Evolutionary conservation across 2,797 vertebrate species (phyloP).

Genomic region (Pangasius sanitwongsei): DNA sequence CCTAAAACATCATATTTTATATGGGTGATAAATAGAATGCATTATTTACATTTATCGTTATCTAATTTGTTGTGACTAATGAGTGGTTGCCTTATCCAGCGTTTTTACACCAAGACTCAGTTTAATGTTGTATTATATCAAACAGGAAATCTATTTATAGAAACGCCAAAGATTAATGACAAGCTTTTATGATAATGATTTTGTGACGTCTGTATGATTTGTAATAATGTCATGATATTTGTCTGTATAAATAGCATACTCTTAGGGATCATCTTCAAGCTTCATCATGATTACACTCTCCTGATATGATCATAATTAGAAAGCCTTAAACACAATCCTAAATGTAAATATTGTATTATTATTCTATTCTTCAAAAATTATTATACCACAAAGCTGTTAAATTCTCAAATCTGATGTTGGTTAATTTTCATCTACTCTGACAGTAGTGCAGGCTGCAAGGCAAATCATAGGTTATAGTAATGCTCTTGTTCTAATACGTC

Average conservation of each 20-base stretch:
- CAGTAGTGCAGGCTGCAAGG: neutral
- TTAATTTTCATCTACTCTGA: neutral
- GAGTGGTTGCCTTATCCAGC: neutral
- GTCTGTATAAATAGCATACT: neutral
- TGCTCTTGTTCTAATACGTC: neutral
- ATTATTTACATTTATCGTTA: neutral
- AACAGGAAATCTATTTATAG: neutral
- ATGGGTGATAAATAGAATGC: neutral
- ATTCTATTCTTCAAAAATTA: neutral
- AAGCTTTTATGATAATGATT: neutral
- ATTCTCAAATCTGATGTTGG: neutral
- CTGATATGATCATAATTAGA: neutral
- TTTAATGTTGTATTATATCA: neutral
- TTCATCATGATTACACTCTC: neutral
- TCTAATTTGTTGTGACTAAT: slow-evolving; percentile 7
- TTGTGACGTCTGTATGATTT: neutral
- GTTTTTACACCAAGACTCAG: neutral
- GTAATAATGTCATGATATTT: neutral
- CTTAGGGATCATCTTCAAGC: neutral
- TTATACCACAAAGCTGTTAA: neutral
- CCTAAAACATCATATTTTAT: neutral
- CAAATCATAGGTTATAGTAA: neutral
- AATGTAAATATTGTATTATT: neutral
- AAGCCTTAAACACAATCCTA: neutral
- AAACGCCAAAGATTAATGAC: neutral